phyloP scores from a whole-genome alignment of 1,140 invertebrate genomes.

The Zelostemma sp. region DNA sequence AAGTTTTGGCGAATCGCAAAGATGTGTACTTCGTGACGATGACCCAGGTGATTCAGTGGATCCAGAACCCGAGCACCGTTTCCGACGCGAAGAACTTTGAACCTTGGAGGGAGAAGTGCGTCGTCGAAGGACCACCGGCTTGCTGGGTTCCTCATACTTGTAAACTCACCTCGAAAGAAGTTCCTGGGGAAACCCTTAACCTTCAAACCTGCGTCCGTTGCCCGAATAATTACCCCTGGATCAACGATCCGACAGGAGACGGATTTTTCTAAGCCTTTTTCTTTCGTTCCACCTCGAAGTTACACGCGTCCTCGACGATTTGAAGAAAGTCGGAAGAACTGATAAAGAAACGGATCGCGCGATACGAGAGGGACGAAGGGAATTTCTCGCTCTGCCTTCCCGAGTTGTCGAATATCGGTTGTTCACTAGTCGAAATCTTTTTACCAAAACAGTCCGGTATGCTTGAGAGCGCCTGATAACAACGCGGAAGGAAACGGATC shows the following conservation, averaged over 20 bases:
- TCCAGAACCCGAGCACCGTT: conserved; percentile 90
- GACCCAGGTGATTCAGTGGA: conserved; percentile 97
- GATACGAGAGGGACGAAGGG: neutral
- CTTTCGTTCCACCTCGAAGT: conserved; percentile 58
- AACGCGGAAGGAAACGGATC: conserved; percentile 15
- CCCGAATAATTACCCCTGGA: conserved; percentile 94
- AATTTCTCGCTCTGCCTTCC: conserved; percentile 10
- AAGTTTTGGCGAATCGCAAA: conserved; percentile 87
- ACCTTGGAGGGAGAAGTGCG: conserved; percentile 93
- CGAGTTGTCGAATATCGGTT: conserved; percentile 14
- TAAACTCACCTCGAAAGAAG: conserved; percentile 91
- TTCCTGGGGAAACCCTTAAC: conserved; percentile 92
- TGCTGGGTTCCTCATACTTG: conserved; percentile 92
- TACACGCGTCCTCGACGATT: conserved; percentile 28
- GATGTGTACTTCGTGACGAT: conserved; percentile 98
- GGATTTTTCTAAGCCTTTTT: conserved; percentile 88
- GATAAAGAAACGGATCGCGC: neutral
- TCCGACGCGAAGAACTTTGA: conserved; percentile 91
- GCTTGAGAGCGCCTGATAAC: conserved; percentile 22
- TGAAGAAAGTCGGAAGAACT: neutral
- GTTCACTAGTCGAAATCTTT: conserved; percentile 46
- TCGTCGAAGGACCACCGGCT: conserved; percentile 81
- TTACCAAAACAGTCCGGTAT: conserved; percentile 30
- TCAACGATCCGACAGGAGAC: conserved; percentile 92
- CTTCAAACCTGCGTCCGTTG: conserved; percentile 93